Evolutionary conservation across 2,113 vertebrate genomes (phyloP).

Genomic region (Excalfactoria chinensis): DNA sequence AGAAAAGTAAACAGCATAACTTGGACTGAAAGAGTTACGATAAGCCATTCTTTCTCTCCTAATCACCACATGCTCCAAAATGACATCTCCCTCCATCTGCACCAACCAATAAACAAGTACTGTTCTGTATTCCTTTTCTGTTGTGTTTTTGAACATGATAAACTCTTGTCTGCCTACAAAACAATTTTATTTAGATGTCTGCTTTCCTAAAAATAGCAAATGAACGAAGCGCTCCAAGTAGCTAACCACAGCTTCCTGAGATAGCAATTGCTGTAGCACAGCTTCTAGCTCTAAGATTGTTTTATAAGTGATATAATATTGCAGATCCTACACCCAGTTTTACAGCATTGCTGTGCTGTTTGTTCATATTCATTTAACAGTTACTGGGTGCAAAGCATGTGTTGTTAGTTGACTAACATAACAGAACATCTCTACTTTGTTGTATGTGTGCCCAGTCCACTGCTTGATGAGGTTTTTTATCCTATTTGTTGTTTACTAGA

Average conservation of each 20-base stretch:
- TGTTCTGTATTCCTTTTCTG: not conserved
- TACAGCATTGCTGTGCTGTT: not conserved
- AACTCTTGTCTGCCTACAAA: conserved; percentile 6
- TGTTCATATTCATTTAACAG: not conserved
- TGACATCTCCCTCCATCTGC: not conserved
- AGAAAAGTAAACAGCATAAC: not conserved
- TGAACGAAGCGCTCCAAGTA: not conserved
- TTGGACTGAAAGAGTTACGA: not conserved
- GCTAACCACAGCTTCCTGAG: conserved; percentile 33
- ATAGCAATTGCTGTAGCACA: not conserved
- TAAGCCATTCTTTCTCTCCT: not conserved
- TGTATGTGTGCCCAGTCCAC: not conserved
- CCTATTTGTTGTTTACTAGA: not conserved
- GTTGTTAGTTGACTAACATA: not conserved
- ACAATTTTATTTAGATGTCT: conserved; percentile 27
- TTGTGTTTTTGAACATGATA: not conserved
- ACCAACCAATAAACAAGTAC: not conserved
- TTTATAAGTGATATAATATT: conserved; percentile 7
- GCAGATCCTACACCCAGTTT: not conserved
- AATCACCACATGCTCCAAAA: not conserved
- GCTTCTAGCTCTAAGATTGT: conserved; percentile 26
- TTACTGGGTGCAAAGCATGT: not conserved
- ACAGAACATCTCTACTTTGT: not conserved
- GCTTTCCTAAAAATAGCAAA: conserved; percentile 32
- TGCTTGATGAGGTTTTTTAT: not conserved